Percentiles rank a stretch among this genome's conserved stretches.
Conservation (phyloP, 2,113 vertebrate species). For the Ornithorhynchus anatinus region DNA sequence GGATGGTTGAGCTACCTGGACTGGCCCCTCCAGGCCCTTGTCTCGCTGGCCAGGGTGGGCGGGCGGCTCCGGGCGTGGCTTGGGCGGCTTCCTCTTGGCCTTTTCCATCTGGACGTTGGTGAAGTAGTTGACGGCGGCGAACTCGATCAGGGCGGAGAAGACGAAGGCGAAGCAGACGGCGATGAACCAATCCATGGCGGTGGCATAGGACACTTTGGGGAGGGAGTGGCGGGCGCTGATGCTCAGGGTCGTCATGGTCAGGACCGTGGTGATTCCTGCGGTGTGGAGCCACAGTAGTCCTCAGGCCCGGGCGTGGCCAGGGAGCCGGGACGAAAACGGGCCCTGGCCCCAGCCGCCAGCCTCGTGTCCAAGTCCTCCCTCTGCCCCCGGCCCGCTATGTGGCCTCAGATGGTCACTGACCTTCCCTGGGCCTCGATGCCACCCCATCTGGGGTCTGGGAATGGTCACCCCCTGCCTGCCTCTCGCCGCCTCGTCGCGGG, state of each 20-base stretch:
- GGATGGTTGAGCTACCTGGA: slow-evolving; percentile 76
- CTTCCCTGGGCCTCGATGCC: no score
- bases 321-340: no score
- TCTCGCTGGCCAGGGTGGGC: slow-evolving; percentile 73
- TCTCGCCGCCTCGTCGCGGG: no score
- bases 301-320: no score
- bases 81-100: slow-evolving; percentile 87
- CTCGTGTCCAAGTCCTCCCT: no score
- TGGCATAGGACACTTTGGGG: slow-evolving; percentile 98
- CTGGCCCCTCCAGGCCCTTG: slow-evolving; percentile 76
- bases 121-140: slow-evolving; percentile 98
- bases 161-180: slow-evolving; percentile 98
- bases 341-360: no score
- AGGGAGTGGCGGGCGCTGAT: slow-evolving; percentile 98
- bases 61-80: slow-evolving; percentile 77
- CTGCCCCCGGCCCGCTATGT: no score
- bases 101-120: slow-evolving; percentile 89
- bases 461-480: no score
- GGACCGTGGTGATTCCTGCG: slow-evolving; percentile 95
- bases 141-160: slow-evolving; percentile 98
- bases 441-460: no score
- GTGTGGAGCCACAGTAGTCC: no score
- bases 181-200: slow-evolving; percentile 99
- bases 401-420: no score
- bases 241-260: slow-evolving; percentile 97